These are phyloP conservation scores for Dicycla oo DNA, from an alignment of 2,888 invertebrate species.

Conservation along the genomic window DNA sequence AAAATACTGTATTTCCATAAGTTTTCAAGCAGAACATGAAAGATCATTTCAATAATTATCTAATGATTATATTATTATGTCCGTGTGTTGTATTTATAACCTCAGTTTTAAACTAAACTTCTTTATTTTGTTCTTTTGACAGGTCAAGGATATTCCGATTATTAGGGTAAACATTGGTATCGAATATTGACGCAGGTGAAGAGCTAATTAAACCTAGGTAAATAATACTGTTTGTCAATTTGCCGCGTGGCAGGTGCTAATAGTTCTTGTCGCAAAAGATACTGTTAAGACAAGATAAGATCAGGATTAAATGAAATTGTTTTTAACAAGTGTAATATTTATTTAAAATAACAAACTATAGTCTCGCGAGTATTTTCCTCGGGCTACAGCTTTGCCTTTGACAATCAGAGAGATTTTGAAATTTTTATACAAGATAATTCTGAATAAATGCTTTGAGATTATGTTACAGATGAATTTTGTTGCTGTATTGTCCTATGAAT, in stretches of 20 bases:
- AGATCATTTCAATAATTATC: too few species aligned
- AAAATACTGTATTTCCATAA: too few species aligned
- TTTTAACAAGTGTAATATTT: background rate
- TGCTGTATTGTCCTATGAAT: background rate
- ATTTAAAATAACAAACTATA: background rate
- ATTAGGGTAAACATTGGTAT: background rate
- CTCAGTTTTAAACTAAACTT: background rate
- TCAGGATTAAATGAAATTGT: background rate
- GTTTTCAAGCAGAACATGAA: too few species aligned
- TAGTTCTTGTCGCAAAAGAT: background rate
- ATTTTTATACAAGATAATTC: background rate
- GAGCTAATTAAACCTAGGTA: background rate
- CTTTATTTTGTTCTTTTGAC: background rate
- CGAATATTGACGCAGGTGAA: background rate
- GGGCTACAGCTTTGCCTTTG: slow-evolving; percentile 8
- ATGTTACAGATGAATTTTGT: slow-evolving; percentile 3
- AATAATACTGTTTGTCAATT: background rate
- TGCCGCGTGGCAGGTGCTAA: background rate
- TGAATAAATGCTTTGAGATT: slow-evolving; percentile 14
- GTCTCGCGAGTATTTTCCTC: background rate
- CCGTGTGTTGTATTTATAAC: background rate
- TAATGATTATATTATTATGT: too few species aligned
- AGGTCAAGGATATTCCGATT: slow-evolving; percentile 6
- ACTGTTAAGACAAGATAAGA: background rate
- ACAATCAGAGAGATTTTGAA: slow-evolving; percentile 9